A percentile compares a stretch with the other conserved stretches of the same genome.
Evolutionary conservation across 2,888 invertebrate species (phyloP).

Genomic region (Bombylius major): DNA sequence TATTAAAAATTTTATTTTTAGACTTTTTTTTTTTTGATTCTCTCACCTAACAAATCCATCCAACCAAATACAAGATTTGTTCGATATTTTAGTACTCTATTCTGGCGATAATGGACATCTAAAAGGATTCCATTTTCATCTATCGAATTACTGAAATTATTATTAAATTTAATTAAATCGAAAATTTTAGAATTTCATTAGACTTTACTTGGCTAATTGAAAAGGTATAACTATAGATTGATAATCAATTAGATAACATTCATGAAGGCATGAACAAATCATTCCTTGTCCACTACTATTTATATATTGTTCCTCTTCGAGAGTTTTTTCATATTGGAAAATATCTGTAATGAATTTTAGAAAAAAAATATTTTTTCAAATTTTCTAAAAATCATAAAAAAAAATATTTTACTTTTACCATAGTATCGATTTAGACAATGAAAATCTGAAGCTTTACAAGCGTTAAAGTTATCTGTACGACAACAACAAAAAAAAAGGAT

Average conservation of each 20-base stretch:
- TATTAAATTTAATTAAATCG: background rate
- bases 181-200: background rate
- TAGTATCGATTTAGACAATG: conserved; percentile 25
- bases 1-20: background rate
- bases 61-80: conserved; percentile 38
- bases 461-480: conserved; percentile 8
- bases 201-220: conserved; percentile 7
- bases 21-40: background rate
- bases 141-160: background rate
- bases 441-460: conserved; percentile 19
- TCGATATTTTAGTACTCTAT: conserved; percentile 36
- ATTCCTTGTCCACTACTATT: conserved; percentile 26
- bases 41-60: conserved; percentile 37
- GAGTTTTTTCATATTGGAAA: conserved; percentile 20
- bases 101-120: conserved; percentile 36
- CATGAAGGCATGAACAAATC: conserved; percentile 28
- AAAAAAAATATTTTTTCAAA: background rate
- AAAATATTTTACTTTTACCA: conserved; percentile 17
- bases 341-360: background rate
- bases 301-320: conserved; percentile 24
- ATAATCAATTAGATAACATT: conserved; percentile 23
- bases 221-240: conserved; percentile 12
- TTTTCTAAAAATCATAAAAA: background rate
- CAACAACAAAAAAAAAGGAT: background rate
- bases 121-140: conserved; percentile 14